Percentiles rank a stretch among this genome's conserved stretches.
phyloP scores from a whole-genome alignment of 2,113 vertebrate species.

The Percina caprodes region DNA sequence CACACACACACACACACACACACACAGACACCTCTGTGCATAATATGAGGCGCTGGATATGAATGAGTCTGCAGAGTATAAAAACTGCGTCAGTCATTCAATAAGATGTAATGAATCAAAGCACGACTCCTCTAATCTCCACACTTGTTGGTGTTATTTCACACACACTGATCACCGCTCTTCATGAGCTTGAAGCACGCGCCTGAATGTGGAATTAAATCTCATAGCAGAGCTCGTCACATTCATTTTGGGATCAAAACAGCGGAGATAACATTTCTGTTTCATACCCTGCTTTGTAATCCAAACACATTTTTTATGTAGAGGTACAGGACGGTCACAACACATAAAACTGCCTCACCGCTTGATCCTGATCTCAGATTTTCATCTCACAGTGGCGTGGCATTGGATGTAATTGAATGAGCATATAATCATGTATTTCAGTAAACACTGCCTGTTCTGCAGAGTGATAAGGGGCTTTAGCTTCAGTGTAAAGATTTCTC shows the following conservation, averaged over 20 bases:
- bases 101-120: constrained; percentile 77
- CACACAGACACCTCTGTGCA: constrained; percentile 50
- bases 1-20: constrained; percentile 32
- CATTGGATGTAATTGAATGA: constrained; percentile 65
- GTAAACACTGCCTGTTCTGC: constrained; percentile 55
- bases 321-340: constrained; percentile 48
- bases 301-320: constrained; percentile 6
- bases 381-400: constrained; percentile 48
- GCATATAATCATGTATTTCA: constrained; percentile 59
- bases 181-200: constrained; percentile 70
- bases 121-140: constrained; percentile 72
- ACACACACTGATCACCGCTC: constrained; percentile 69
- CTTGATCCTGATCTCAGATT: constrained; percentile 60
- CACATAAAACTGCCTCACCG: constrained; percentile 47
- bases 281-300: constrained; percentile 62
- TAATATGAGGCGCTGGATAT: constrained; percentile 68
- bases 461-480: constrained; percentile 67
- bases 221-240: constrained; percentile 60
- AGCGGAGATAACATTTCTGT: constrained; percentile 65
- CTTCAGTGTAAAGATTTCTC: constrained; percentile 58
- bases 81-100: constrained; percentile 75
- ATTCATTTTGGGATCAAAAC: constrained; percentile 69
- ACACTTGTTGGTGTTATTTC: constrained; percentile 77
- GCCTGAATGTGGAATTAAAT: constrained; percentile 73
- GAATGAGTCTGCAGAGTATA: constrained; percentile 75